Evolutionary conservation across 1,140 invertebrate genomes (phyloP).

Genomic region (Zaprionus nigranus): DNA sequence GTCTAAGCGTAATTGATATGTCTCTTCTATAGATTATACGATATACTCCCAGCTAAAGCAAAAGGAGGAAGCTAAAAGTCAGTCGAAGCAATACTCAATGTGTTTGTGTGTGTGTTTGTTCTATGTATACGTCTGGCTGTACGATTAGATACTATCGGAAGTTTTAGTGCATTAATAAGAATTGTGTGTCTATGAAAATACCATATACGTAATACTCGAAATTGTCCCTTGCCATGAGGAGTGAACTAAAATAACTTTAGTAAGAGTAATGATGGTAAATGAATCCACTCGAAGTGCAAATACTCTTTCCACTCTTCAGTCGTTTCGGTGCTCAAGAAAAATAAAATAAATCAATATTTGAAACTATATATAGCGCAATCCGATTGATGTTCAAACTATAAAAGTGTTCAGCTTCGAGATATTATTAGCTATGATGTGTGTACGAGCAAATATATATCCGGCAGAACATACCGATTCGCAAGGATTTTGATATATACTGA

Average conservation of each 20-base stretch:
- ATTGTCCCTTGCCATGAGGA: slow-evolving; percentile 32
- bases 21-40: neutral
- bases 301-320: slow-evolving; percentile 23
- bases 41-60: too few species aligned
- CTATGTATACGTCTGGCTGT: slow-evolving; percentile 37
- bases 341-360: neutral
- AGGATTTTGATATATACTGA: neutral
- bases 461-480: neutral
- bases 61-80: neutral
- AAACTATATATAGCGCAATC: slow-evolving; percentile 4
- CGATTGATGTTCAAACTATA: slow-evolving; percentile 22
- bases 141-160: slow-evolving; percentile 37
- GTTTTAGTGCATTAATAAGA: neutral
- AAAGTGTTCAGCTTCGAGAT: slow-evolving; percentile 21
- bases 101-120: slow-evolving; percentile 42
- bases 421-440: neutral
- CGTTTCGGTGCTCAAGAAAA: slow-evolving; percentile 1
- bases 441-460: neutral
- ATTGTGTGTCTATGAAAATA: slow-evolving; percentile 17
- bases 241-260: slow-evolving; percentile 16
- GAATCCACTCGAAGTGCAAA: slow-evolving; percentile 9
- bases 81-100: slow-evolving; percentile 71
- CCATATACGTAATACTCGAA: slow-evolving; percentile 17
- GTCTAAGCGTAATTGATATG: slow-evolving; percentile 75
- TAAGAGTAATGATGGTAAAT: neutral